These are phyloP conservation scores for Otus sunia DNA, from an alignment of 2,113 vertebrate genomes.

Conservation along the genomic window DNA sequence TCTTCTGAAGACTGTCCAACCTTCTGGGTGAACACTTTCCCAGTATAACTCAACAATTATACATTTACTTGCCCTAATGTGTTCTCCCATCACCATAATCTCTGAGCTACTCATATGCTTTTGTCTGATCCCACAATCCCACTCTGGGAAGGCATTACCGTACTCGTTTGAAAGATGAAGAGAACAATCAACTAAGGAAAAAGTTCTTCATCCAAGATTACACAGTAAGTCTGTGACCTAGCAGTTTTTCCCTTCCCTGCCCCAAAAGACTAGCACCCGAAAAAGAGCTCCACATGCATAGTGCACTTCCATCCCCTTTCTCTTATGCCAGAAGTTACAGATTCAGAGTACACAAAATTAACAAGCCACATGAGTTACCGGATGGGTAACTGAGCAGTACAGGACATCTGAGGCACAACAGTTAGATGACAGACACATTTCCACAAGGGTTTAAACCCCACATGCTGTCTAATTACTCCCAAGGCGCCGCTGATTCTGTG, in stretches of 20 bases:
- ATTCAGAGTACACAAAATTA: not conserved
- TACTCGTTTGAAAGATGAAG: not conserved
- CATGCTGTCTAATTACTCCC: slow-evolving; percentile 45
- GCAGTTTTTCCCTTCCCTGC: not conserved
- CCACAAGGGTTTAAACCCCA: slow-evolving; percentile 61
- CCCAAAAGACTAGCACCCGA: not conserved
- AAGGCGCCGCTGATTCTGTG: slow-evolving; percentile 60
- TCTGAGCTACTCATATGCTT: not conserved
- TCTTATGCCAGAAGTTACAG: not conserved
- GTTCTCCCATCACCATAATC: not conserved
- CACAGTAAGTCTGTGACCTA: not conserved
- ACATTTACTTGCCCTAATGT: not conserved
- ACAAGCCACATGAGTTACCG: slow-evolving; percentile 15
- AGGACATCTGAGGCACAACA: slow-evolving; percentile 64
- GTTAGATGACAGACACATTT: slow-evolving; percentile 56
- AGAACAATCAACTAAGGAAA: not conserved
- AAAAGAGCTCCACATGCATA: not conserved
- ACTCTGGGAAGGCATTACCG: not conserved
- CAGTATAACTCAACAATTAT: not conserved
- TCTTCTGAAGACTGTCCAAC: not conserved
- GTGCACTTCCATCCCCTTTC: not conserved
- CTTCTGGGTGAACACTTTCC: not conserved
- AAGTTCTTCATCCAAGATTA: not conserved
- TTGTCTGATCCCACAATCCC: not conserved
- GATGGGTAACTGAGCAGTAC: slow-evolving; percentile 55